These are phyloP conservation scores for Chaetogeoica ovagalla DNA, from an alignment of 2,888 invertebrate species.

Conservation along the genomic window DNA sequence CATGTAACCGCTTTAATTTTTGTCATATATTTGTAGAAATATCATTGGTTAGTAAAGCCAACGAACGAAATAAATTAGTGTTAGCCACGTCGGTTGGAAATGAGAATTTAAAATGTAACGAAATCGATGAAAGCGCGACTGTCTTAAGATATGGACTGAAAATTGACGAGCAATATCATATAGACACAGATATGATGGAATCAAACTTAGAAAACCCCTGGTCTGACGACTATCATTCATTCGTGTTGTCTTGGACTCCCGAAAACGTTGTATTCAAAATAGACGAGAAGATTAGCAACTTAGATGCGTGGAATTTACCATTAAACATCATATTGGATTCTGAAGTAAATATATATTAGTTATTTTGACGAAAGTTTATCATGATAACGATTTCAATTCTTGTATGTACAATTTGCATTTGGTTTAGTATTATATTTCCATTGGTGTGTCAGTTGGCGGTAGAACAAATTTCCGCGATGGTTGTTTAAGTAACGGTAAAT, in stretches of 20 bases:
- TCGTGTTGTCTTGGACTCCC: not conserved
- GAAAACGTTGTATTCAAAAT: not conserved
- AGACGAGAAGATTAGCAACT: not conserved
- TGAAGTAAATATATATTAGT: not conserved
- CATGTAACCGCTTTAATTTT: not conserved
- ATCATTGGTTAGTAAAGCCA: slow-evolving; percentile 20
- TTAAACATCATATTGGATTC: not conserved
- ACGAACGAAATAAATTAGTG: slow-evolving; percentile 12
- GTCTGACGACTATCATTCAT: slow-evolving; percentile 12
- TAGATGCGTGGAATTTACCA: not conserved
- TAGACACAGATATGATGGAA: not conserved
- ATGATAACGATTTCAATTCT: no score
- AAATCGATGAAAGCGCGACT: not conserved
- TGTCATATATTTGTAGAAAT: slow-evolving; percentile 3
- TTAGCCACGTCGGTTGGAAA: slow-evolving; percentile 1
- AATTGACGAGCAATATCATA: not conserved
- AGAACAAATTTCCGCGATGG: slow-evolving; percentile 57
- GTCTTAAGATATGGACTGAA: slow-evolving; percentile 20
- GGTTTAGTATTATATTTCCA: slow-evolving; percentile 57
- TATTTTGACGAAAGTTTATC: no score
- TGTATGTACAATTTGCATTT: no score
- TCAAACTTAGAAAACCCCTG: not conserved
- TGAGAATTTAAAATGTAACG: not conserved
- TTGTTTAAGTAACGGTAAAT: slow-evolving; percentile 53
- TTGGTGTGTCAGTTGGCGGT: slow-evolving; percentile 58